Evolutionary conservation across 2,113 vertebrate genomes (phyloP), one percentile per base, ranked within the genome.

Genomic region (Mirza zaza): DNA sequence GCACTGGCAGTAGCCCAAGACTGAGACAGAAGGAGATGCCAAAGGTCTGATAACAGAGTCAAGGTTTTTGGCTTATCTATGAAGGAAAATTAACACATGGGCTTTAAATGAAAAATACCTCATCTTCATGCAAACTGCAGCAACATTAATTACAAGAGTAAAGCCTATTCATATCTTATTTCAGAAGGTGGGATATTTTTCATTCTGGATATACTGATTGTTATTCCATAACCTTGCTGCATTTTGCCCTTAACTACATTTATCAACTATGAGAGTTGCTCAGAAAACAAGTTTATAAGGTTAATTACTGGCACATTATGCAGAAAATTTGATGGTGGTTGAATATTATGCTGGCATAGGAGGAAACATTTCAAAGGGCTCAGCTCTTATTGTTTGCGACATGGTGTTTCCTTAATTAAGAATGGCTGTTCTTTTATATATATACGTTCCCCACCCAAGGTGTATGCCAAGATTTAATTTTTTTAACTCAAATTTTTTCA

Each of bases 151-250:
- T 98, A 97, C 32, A 95, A 89, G 57, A 76, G 32, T 85, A 96
- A 90, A 95, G 82, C 68, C 61, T 97, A 94, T 95, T 97, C 97
- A 93, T 94, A 98, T 73, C 65, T 95, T 98, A 98, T 95, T 97
- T 97, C 76, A 92, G 87, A 87, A 90, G 63, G 65, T 95, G 39
- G 27, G 75, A 77, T 98, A 97, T 97, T 97, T 97, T 98, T 98
- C 96, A 97, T 97, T 94, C 52, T 93, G 86, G 84, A 93, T 90
- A 18, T 70, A 65, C 90, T 96, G 83, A 97, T 97, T 92, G 79
- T 95, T 98, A 97, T 98, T 97, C 95, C 96, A 97, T 97, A 98
- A 95, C 70, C 91, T 96, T 94, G 80, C 57, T 98, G 87, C 70
- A 85, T 96, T 97, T 97, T 97, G 86, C 55, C 87, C 36, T 87